Evolutionary conservation across 2,113 vertebrate genomes (phyloP).

Genomic region (Phrynosoma platyrhinos): DNA sequence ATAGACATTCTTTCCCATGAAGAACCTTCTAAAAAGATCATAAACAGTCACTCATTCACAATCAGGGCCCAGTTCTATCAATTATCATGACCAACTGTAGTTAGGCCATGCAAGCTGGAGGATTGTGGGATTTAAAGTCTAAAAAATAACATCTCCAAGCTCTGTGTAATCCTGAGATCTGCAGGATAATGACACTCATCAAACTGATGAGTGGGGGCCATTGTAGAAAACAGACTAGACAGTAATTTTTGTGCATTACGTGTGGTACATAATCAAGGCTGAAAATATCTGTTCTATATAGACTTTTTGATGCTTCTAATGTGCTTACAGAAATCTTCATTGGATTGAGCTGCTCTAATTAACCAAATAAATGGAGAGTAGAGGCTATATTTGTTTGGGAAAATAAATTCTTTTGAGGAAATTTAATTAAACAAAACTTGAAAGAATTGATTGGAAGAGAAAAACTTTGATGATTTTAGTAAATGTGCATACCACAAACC

Average conservation of each 20-base stretch:
- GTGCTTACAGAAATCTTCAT: neutral
- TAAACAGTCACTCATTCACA: neutral
- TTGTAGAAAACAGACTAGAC: neutral
- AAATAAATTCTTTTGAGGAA: neutral
- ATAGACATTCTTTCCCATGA: neutral
- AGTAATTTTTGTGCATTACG: neutral
- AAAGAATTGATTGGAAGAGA: slow-evolving; percentile 10
- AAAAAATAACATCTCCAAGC: too few species aligned
- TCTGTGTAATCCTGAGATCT: neutral
- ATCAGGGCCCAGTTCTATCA: neutral
- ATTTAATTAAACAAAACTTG: slow-evolving; percentile 33
- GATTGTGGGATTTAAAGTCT: too few species aligned
- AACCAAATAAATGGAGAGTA: slow-evolving; percentile 25
- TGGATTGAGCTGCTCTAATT: slow-evolving; percentile 30
- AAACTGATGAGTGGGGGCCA: neutral
- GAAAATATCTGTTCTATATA: neutral
- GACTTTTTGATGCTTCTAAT: neutral
- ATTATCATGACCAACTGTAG: neutral
- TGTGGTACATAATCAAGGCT: neutral
- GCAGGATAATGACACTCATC: neutral
- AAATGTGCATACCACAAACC: slow-evolving; percentile 3
- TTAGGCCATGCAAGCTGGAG: neutral
- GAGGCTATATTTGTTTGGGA: slow-evolving; percentile 23
- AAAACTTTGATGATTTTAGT: rapidly evolving
- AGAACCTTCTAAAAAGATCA: neutral